Conservation (phyloP, 2,888 invertebrate genomes). For the Leptinotarsa rubiginosa region DNA sequence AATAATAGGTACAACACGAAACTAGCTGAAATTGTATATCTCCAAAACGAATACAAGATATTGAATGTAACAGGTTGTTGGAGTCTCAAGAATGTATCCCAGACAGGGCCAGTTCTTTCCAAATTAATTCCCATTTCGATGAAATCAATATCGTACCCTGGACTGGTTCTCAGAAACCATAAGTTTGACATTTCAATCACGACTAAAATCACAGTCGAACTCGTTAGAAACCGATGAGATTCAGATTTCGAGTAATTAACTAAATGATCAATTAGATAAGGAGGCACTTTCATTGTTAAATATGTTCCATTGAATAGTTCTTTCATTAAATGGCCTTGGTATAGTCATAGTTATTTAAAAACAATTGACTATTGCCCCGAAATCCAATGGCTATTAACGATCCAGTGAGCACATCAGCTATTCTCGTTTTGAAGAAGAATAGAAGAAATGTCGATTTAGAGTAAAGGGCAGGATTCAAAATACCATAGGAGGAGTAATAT, state of each 20-base stretch:
- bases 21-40: not conserved
- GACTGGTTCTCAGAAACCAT: constrained; percentile 8
- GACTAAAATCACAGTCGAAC: not conserved
- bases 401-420: not conserved
- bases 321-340: constrained; percentile 1
- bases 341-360: not conserved
- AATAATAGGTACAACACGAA: constrained; percentile 13
- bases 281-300: not conserved
- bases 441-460: not conserved
- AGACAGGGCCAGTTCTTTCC: not conserved
- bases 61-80: constrained; percentile 10
- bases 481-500: no score
- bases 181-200: constrained; percentile 4
- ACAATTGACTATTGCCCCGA: constrained; percentile 1
- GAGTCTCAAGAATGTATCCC: constrained; percentile 1
- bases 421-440: not conserved
- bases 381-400: not conserved
- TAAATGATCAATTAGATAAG: constrained; percentile 14
- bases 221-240: constrained; percentile 8
- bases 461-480: no score
- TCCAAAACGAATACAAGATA: constrained; percentile 1
- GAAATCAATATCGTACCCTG: not conserved
- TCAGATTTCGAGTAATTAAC: not conserved
- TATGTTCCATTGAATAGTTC: not conserved
- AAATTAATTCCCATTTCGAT: not conserved